Evolutionary conservation across 2,113 vertebrate species (phyloP), one percentile per base, ranked within the genome.

Genomic region (Porphyrio hochstetteri): DNA sequence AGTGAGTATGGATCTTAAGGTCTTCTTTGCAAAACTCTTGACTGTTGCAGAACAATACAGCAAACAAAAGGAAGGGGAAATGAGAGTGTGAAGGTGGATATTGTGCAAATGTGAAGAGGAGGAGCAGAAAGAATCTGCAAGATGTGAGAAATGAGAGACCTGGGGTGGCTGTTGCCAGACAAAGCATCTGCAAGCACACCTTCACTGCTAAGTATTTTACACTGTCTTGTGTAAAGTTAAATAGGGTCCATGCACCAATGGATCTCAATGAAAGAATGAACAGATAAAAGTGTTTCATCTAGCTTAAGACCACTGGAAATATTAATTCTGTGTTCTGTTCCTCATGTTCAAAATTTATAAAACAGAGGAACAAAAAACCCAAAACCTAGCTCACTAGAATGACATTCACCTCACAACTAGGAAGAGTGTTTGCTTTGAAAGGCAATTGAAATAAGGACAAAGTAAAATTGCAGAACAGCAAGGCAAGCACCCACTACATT

Each of bases 381-480:
- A 48, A 48, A 48, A 48, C 48, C 48, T 72, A 56, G 6, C 10
- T 90, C 31, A 77, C 11, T 7, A 44, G 27, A 94, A 88, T 86
- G 18, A 83, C 90, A 86, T 83, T 86, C 44, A 88, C 25, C 12
- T 83, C 69, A 88, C 33, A 86, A 75, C 40, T 52, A n/a, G 20
- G 11, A 88, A 88, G 18, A 86, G 35, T 42, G 28, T 86, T 92
- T 90, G 16, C 76, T 84, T 90, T 75, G 70, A 90, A 90, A 84
- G 64, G 20, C 48, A 88, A 94, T 31, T 82, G 69, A 95, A 92
- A 50, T 81, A 86, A 81, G 44, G 90, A 91, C 44, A 86, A 95
- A 83, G 82, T 71, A 84, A 88, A 94, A 96, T 92, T 94, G 88
- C 65, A 92, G 80, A 96, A 96, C 64, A 97, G 88, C 88, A 94